These are phyloP conservation scores for Sialis fuliginosa DNA, from an alignment of 2,888 invertebrate genomes.

Conservation along the genomic window DNA sequence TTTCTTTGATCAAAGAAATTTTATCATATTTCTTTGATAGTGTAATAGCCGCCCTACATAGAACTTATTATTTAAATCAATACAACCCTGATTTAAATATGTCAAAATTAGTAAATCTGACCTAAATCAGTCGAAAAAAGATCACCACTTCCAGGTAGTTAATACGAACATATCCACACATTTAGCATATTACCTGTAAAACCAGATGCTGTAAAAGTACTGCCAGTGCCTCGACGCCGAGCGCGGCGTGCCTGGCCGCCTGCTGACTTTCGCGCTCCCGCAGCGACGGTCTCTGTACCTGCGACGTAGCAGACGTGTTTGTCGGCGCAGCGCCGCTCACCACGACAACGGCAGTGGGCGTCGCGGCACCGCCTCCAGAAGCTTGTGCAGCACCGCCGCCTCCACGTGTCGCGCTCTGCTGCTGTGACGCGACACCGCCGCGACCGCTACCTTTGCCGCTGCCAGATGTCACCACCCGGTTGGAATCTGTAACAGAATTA, in stretches of 20 bases:
- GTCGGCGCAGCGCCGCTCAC: not conserved
- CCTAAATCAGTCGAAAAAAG: too few species aligned
- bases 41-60: too few species aligned
- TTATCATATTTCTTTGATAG: too few species aligned
- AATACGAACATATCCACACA: too few species aligned
- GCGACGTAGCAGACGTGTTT: conserved; percentile 10
- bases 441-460: conserved; percentile 9
- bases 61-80: too few species aligned
- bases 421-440: not conserved
- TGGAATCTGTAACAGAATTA: conserved; percentile 24
- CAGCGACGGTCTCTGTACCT: conserved; percentile 15
- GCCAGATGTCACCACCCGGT: conserved; percentile 17
- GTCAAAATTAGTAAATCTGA: too few species aligned
- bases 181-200: conserved; percentile 36
- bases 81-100: too few species aligned
- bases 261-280: not conserved
- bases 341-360: conserved; percentile 20
- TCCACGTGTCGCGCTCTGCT: not conserved
- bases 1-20: too few species aligned
- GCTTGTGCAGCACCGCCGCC: conserved; percentile 18
- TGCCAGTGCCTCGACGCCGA: conserved; percentile 67
- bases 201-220: conserved; percentile 73
- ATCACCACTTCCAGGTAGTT: too few species aligned
- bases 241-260: conserved; percentile 25
- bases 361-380: conserved; percentile 10